phyloP scores from a whole-genome alignment of 2,797 vertebrate species.

The Lagothrix lagotricha region DNA sequence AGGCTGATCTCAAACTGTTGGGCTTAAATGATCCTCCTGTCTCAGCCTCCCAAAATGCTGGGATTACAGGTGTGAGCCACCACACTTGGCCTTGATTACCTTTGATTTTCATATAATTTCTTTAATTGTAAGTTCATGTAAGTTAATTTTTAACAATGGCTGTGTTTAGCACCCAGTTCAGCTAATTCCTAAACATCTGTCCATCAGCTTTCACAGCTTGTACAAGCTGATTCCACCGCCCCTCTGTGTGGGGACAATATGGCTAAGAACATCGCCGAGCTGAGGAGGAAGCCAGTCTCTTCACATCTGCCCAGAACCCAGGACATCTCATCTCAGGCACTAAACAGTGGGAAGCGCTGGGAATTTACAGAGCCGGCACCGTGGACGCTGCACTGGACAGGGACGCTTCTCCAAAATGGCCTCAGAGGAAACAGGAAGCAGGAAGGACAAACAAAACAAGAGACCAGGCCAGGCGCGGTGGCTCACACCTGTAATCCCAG shows the following conservation, averaged over 20 bases:
- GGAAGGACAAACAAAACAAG: no score
- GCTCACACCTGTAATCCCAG: no score
- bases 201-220: rapidly evolving
- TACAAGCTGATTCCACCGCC: background rate
- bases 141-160: background rate
- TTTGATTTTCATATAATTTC: background rate
- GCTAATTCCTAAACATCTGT: background rate
- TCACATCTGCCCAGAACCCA: background rate
- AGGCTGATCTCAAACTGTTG: background rate
- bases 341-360: no score
- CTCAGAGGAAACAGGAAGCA: background rate
- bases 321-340: background rate
- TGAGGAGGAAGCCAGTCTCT: background rate
- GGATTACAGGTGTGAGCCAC: background rate
- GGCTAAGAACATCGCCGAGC: rapidly evolving
- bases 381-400: background rate
- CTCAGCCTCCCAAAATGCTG: background rate
- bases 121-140: background rate
- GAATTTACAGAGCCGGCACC: background rate
- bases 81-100: background rate
- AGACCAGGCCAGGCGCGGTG: no score
- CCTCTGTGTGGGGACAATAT: rapidly evolving
- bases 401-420: background rate
- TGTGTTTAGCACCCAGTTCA: background rate
- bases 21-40: background rate